Evolutionary conservation across 1,140 invertebrate genomes (phyloP), one percentile per base, ranked within the genome.

Genomic region (Lordiphosa collinella): DNA sequence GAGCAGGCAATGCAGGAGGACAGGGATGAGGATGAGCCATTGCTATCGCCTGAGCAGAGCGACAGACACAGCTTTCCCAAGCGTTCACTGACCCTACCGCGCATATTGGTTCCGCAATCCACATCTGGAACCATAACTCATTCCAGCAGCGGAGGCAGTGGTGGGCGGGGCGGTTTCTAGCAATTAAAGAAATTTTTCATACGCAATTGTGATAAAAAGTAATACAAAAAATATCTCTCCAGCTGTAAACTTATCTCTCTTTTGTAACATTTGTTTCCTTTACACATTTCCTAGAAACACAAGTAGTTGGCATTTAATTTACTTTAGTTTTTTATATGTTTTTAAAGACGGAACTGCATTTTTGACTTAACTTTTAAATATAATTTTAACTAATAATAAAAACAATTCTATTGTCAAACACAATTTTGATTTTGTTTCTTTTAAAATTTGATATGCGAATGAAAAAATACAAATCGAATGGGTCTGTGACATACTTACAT

Each of bases 111-210:
- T 51, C 78, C 84, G 8, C 78, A 60, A 12, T 14, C 63, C 14
- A n/a, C 65, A 22, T 32, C 57, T 11, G 46, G 55, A 6, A 13
- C 31, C 43, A 29, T 47, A n/a, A 40, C 29, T 34, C 52, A 52
- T 29, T 48, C 38, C 4, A 51, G 66, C 44, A 67, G 80, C 13
- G 61, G 73, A 1, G 41, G 65, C 14, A 22, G 51, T 10, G 58
- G 56, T 55, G 63, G 68, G 41, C 82, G 80, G 62, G 62, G 84
- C 32, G 65, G 85, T 49, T 87, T 87, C 84, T 87, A 87, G 85
- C 85, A 87, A 80, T 80, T 87, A 87, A 87, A 87, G 78, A 87
- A 87, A 80, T 87, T 87, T 80, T 87, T 87, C 85, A 87, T 87
- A 85, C 85, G 85, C 72, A 87, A 87, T 87, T 87, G 85, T 87